Evolutionary conservation across 1,140 invertebrate species (phyloP).

Genomic region (Euglossa dilemma): DNA sequence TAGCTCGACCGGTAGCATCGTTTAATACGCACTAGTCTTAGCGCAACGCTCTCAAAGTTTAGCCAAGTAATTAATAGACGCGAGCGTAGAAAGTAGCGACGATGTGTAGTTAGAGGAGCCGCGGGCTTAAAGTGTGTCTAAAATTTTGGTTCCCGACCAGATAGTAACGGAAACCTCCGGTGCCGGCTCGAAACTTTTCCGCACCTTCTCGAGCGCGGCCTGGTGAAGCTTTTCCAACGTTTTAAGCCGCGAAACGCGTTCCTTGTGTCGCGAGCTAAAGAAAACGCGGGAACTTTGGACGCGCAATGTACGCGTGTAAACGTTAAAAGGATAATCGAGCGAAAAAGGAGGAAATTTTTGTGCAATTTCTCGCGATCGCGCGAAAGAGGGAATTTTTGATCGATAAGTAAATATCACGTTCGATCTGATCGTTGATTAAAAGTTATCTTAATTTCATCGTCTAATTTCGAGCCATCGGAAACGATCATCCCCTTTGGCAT

Average conservation of each 20-base stretch:
- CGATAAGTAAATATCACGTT: neutral
- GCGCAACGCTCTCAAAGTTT: neutral
- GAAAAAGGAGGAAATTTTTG: neutral
- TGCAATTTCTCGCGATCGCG: neutral
- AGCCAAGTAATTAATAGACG: neutral
- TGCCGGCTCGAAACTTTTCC: neutral
- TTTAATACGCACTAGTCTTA: neutral
- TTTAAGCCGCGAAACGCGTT: neutral
- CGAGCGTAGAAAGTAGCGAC: neutral
- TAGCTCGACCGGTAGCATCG: slow-evolving; percentile 4
- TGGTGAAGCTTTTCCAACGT: neutral
- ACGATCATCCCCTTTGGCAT: slow-evolving; percentile 58
- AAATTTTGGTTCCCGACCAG: slow-evolving; percentile 14
- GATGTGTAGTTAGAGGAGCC: slow-evolving; percentile 4
- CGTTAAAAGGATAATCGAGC: no score
- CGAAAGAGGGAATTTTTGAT: neutral
- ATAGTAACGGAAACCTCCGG: neutral
- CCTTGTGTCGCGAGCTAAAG: neutral
- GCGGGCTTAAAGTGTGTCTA: slow-evolving; percentile 9
- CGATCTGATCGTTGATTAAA: neutral
- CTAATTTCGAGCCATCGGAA: slow-evolving; percentile 26
- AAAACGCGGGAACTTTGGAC: neutral
- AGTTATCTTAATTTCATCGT: neutral
- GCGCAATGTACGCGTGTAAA: no score
- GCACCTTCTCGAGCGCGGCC: neutral